phyloP scores from a whole-genome alignment of 1,140 invertebrate species.

The Drosophila sturtevanti region DNA sequence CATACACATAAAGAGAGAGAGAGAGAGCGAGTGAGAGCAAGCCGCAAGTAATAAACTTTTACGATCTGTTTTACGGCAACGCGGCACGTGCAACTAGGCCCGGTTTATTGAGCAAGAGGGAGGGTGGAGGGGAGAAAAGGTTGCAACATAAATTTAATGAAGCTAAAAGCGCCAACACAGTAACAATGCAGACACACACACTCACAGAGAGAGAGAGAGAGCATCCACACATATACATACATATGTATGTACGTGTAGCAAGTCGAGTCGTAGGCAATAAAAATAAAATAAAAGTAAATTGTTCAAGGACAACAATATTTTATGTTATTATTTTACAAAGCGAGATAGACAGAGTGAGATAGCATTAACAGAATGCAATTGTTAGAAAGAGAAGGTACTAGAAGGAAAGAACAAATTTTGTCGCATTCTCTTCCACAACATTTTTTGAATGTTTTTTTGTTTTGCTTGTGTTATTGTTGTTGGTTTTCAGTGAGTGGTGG shows the following conservation, averaged over 20 bases:
- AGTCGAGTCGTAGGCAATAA: conserved; percentile 62
- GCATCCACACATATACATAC: conserved; percentile 4
- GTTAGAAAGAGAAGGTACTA: background rate
- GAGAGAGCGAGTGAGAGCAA: conserved; percentile 22
- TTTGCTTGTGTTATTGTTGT: conserved; percentile 33
- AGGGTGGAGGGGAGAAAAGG: conserved; percentile 9
- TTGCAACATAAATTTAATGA: conserved; percentile 81
- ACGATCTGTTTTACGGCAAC: conserved; percentile 79
- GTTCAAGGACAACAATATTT: conserved; percentile 82
- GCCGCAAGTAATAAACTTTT: conserved; percentile 82
- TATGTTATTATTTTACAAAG: conserved; percentile 76
- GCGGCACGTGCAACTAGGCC: conserved; percentile 79
- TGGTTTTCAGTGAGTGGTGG: conserved; percentile 5
- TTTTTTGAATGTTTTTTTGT: conserved; percentile 12
- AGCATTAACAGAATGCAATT: background rate
- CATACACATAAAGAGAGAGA: conserved; percentile 8
- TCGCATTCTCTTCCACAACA: background rate
- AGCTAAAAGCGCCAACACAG: conserved; percentile 67
- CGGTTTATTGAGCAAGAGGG: conserved; percentile 32
- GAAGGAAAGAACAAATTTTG: conserved; percentile 5
- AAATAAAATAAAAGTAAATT: conserved; percentile 82
- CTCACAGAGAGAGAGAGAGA: too few relatives aligned
- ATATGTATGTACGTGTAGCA: conserved; percentile 11
- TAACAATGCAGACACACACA: conserved; percentile 62
- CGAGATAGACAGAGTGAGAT: background rate